A percentile compares a stretch with the other conserved stretches of the same genome.
Conservation (phyloP, 2,888 invertebrate genomes). For the Brachynemurus nebulosus region DNA sequence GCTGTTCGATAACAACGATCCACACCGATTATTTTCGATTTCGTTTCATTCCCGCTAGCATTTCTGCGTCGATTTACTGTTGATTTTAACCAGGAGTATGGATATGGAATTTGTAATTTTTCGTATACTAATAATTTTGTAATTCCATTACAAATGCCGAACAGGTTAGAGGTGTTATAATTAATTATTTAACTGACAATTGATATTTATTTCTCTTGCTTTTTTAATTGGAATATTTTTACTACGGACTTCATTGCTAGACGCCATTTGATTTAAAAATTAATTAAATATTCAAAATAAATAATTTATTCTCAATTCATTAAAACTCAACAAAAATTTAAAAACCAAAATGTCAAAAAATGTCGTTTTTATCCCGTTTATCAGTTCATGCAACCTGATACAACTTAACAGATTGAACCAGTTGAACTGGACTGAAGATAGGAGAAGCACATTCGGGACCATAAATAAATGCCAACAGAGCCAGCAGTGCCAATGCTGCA, state of each 20-base stretch:
- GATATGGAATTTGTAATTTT: constrained; percentile 39
- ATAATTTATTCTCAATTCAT: no score
- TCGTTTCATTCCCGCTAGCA: constrained; percentile 21
- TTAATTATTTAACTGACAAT: constrained; percentile 35
- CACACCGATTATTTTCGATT: constrained; percentile 30
- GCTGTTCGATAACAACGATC: constrained; percentile 33
- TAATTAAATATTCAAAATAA: no score
- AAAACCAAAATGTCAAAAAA: no score
- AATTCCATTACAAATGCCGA: constrained; percentile 41
- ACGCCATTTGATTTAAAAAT: no score
- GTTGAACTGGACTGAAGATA: no score
- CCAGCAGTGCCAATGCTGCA: no score
- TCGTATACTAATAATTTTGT: constrained; percentile 42
- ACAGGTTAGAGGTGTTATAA: constrained; percentile 41
- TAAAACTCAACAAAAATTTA: no score
- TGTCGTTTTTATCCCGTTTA: no score
- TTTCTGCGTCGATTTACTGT: constrained; percentile 26
- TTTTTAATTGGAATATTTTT: not conserved
- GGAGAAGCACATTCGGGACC: no score
- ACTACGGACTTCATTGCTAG: not conserved
- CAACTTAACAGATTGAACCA: no score
- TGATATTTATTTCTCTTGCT: constrained; percentile 18
- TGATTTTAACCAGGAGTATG: constrained; percentile 37
- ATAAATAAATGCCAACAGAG: no score
- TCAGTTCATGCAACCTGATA: no score